Conservation (phyloP, 2,888 invertebrate species). For the Drosophila picticornis region DNA sequence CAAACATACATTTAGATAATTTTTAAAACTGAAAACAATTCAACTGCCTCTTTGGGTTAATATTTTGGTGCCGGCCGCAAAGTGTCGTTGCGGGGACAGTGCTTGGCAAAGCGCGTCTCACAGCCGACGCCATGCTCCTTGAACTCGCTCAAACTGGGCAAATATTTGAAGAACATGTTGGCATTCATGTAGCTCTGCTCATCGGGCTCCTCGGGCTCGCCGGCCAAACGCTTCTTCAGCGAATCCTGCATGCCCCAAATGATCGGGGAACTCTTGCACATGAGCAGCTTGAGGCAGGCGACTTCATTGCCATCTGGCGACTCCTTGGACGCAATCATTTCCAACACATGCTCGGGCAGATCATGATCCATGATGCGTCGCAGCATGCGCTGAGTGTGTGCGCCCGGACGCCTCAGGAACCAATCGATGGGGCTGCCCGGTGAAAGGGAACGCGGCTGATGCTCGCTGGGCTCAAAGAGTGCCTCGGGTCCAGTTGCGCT, state of each 20-base stretch:
- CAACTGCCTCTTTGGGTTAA: neutral
- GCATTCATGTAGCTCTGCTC: constrained; percentile 63
- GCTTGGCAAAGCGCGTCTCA: constrained; percentile 87
- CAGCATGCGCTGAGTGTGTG: constrained; percentile 86
- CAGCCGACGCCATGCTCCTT: constrained; percentile 88
- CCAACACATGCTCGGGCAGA: constrained; percentile 88
- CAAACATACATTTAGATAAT: neutral
- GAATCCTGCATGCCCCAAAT: constrained; percentile 91
- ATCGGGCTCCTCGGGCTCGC: constrained; percentile 62
- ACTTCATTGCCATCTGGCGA: constrained; percentile 87
- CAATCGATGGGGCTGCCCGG: constrained; percentile 87
- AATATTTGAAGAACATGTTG: constrained; percentile 87
- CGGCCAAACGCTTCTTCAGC: constrained; percentile 82
- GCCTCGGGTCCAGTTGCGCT: constrained; percentile 70
- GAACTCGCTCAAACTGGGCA: constrained; percentile 88
- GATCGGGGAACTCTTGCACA: constrained; percentile 92
- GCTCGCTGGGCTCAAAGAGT: constrained; percentile 60
- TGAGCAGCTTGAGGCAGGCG: constrained; percentile 89
- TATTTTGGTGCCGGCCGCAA: neutral
- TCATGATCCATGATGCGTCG: constrained; percentile 88
- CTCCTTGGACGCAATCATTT: constrained; percentile 87
- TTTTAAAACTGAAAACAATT: constrained; percentile 4
- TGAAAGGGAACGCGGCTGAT: constrained; percentile 74
- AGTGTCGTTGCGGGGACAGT: constrained; percentile 70
- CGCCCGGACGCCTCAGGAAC: constrained; percentile 88